Conservation (phyloP, 2,888 invertebrate genomes). For the Cartodere bifasciata region DNA sequence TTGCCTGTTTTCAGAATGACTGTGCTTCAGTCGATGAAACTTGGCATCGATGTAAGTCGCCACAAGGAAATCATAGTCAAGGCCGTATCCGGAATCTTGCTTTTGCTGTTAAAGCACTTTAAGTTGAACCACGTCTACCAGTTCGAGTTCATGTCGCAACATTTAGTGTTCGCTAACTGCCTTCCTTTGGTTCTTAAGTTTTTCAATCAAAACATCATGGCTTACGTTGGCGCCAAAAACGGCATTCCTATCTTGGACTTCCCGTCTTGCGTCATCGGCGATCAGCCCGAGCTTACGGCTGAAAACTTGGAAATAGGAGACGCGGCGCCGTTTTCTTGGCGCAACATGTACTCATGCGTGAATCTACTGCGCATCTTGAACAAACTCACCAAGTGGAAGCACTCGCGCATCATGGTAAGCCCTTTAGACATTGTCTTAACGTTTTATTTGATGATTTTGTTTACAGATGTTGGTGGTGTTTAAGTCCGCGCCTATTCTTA, state of each 20-base stretch:
- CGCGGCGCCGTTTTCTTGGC: constrained; percentile 83
- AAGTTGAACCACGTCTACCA: constrained; percentile 97
- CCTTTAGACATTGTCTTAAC: constrained; percentile 2
- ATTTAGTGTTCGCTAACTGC: constrained; percentile 97
- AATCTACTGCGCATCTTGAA: constrained; percentile 93
- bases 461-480: constrained; percentile 88
- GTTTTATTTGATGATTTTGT: constrained; percentile 3
- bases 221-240: constrained; percentile 90
- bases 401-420: constrained; percentile 84
- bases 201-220: constrained; percentile 94
- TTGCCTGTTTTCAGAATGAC: constrained; percentile 51
- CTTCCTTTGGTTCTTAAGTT: constrained; percentile 97
- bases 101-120: constrained; percentile 91
- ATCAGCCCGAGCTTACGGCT: constrained; percentile 83
- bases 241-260: constrained; percentile 89
- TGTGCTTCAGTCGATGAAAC: constrained; percentile 84
- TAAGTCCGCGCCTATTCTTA: constrained; percentile 97
- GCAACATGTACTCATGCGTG: constrained; percentile 96
- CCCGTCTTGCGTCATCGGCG: constrained; percentile 90
- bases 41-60: constrained; percentile 94
- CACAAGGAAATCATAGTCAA: constrained; percentile 99
- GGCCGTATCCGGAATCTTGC: constrained; percentile 78
- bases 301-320: constrained; percentile 82
- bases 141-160: constrained; percentile 98
- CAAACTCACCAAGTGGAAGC: constrained; percentile 98